Conservation (phyloP, 2,888 invertebrate genomes). For the Penaeus monodon region DNA sequence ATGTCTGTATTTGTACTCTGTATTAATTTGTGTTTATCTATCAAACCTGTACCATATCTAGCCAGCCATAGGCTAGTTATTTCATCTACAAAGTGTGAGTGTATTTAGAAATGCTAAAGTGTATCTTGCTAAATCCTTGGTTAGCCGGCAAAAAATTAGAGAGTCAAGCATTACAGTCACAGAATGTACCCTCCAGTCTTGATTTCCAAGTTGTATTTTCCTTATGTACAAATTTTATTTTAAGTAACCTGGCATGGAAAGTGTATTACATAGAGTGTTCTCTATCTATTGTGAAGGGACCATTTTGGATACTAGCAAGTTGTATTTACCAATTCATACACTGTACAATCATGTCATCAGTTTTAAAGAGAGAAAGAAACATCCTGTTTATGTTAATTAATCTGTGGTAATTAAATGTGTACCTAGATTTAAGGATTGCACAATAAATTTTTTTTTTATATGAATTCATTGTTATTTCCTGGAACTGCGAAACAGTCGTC, state of each 20-base stretch:
- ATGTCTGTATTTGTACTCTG: too few relatives aligned
- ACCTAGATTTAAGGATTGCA: constrained; percentile 24
- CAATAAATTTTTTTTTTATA: constrained; percentile 25
- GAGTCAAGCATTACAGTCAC: too few relatives aligned
- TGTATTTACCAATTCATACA: neutral
- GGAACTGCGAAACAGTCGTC: neutral
- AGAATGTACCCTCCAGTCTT: too few relatives aligned
- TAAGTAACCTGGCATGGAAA: neutral
- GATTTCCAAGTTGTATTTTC: too few relatives aligned
- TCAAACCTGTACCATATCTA: too few relatives aligned
- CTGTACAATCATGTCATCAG: constrained; percentile 24
- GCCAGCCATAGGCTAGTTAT: too few relatives aligned
- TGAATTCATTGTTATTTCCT: constrained; percentile 2
- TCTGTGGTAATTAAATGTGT: constrained; percentile 18
- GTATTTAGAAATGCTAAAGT: too few relatives aligned
- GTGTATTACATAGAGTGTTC: neutral
- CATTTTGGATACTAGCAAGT: neutral
- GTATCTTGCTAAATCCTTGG: too few relatives aligned
- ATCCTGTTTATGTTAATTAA: constrained; percentile 23
- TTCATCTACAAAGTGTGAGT: too few relatives aligned
- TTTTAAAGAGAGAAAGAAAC: neutral
- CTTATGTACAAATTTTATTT: neutral
- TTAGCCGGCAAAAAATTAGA: too few relatives aligned
- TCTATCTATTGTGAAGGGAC: neutral
- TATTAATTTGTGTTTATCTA: too few relatives aligned